Base-by-base conservation (phyloP, 2,797 vertebrate species). In the Agapornis canus region DNA sequence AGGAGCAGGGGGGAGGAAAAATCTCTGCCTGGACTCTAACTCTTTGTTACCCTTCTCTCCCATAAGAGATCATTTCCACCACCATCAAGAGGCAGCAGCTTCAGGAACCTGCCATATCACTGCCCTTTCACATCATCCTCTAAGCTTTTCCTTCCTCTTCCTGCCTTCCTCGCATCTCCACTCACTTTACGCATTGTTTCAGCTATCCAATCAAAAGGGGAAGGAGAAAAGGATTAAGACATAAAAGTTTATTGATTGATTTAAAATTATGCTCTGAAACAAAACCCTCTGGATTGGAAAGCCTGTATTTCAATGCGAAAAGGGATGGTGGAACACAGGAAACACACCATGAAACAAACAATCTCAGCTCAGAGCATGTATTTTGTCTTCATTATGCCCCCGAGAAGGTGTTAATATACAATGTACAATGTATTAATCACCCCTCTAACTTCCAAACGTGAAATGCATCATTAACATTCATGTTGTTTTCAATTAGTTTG, bases 401-500 rank as follows among this genome's bases (percentile, higher is more conserved):
- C 23, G 86, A 91, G 96, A 98, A 98, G 97, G 95, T 97, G 97
- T 95, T 97, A 98, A 98, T 96, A 97, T 42, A 96, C 96, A 95
- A 89, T 5, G 81, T 96, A 97, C 96, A 92, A 96, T 20, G 69
- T 95, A 98, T 98, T 98, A 98, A 98, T 98, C 97, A 98, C 94
- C 90, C 86, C 92, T 97, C 97, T 97, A 97, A 98, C 96, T 97
- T 98, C 95, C 97, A 95, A 97, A 97, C 75, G 97, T 35, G 97
- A 98, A 95, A 98, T 97, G 98, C 97, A 97, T 97, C 98, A 97
- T 98, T 98, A 98, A 97, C 97, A 97, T 97, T 98, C 97, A 96
- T 96, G 97, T 97, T 97, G 97, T 57, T 97, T 96, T 96, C 97
- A 98, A 97, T 98, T 98, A 97, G 96, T 64, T 88, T 14, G 89